phyloP scores from a whole-genome alignment of 2,113 vertebrate species.

The Phaetusa simplex region DNA sequence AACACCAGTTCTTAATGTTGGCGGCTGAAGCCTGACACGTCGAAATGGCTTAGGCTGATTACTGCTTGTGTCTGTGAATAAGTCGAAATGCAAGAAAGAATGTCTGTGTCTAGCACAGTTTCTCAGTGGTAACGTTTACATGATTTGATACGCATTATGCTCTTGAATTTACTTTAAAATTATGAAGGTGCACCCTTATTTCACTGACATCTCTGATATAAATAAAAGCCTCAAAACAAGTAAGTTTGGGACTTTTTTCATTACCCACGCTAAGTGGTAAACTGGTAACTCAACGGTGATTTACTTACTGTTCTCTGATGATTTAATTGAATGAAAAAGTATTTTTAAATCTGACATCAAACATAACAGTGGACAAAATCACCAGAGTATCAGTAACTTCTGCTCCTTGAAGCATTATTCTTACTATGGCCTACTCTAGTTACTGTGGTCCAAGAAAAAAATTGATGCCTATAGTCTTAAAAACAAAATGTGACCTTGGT shows the following conservation, averaged over 20 bases:
- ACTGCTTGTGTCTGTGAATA: conserved; percentile 85
- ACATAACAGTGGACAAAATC: not conserved
- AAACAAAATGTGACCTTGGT: not conserved
- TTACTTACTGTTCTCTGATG: not conserved
- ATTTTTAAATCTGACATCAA: not conserved
- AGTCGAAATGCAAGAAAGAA: not conserved
- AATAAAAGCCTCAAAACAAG: conserved; percentile 15
- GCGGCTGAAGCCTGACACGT: conserved; percentile 84
- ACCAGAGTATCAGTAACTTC: not conserved
- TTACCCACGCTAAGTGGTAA: not conserved
- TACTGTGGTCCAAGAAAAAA: not conserved
- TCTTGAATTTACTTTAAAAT: not conserved
- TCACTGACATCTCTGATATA: not conserved
- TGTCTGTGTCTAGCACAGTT: not conserved
- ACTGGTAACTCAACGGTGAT: not conserved
- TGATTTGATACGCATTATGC: not conserved
- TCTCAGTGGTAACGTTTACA: not conserved
- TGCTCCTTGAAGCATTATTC: not conserved
- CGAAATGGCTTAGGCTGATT: conserved; percentile 82
- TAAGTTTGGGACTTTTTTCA: not conserved
- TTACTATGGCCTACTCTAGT: not conserved
- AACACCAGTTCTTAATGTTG: conserved; percentile 82
- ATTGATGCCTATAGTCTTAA: not conserved
- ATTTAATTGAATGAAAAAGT: not conserved
- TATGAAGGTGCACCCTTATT: not conserved